Conservation (phyloP, 2,797 vertebrate species). For the Lagocephalus sceleratus region DNA sequence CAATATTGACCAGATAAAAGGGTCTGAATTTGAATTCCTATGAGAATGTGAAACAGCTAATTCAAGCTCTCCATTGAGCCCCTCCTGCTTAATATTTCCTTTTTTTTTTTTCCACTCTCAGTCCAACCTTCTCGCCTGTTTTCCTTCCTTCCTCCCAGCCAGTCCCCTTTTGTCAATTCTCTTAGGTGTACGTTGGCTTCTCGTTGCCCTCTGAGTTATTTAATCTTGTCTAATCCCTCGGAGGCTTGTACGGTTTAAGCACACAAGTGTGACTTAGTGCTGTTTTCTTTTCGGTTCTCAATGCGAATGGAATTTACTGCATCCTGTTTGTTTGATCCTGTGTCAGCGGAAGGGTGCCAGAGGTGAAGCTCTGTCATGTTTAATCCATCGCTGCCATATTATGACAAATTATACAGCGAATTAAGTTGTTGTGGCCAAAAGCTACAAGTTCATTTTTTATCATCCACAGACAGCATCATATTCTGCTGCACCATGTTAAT, state of each 20-base stretch:
- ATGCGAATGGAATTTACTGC: constrained; percentile 34
- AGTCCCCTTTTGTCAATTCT: constrained; percentile 29
- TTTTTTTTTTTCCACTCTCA: constrained; percentile 24
- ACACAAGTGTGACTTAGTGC: constrained; percentile 40
- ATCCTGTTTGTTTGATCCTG: constrained; percentile 18
- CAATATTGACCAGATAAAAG: too few species aligned
- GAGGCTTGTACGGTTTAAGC: constrained; percentile 47
- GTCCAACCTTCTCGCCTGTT: constrained; percentile 19
- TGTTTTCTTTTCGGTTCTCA: constrained; percentile 29
- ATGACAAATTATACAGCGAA: constrained; percentile 6
- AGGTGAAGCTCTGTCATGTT: constrained; percentile 4
- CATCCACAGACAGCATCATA: constrained; percentile 3
- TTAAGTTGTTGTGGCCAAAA: background rate
- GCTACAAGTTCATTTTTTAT: background rate
- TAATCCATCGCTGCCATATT: constrained; percentile 10
- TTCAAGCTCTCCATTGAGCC: constrained; percentile 19
- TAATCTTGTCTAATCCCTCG: constrained; percentile 59
- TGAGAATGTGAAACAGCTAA: too few species aligned
- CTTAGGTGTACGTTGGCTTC: constrained; percentile 29
- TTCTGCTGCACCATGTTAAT: background rate
- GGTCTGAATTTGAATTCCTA: too few species aligned
- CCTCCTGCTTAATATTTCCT: constrained; percentile 35
- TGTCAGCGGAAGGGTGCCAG: constrained; percentile 8
- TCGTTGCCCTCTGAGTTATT: constrained; percentile 42
- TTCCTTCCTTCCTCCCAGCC: constrained; percentile 15